These are phyloP conservation scores for Hyposoter didymator DNA, from an alignment of 2,888 invertebrate species.

Conservation along the genomic window DNA sequence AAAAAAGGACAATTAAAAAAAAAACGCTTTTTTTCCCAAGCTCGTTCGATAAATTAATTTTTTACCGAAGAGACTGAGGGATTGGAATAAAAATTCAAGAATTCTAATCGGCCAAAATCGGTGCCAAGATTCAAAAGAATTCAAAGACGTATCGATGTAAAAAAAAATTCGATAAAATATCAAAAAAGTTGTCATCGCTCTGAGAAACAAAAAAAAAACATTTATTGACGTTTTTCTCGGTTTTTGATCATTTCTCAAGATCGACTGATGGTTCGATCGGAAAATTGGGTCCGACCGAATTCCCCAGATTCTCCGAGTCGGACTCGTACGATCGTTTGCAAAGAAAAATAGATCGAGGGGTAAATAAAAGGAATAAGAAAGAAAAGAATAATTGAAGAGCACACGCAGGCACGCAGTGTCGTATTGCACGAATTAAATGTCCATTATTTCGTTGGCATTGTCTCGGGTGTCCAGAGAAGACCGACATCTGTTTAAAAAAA, in stretches of 20 bases:
- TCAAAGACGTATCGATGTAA: no score
- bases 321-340: conserved; percentile 39
- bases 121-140: no score
- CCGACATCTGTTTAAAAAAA: conserved; percentile 77
- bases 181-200: no score
- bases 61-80: no score
- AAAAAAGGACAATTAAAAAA: conserved; percentile 75
- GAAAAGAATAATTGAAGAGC: conserved; percentile 15
- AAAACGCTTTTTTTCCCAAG: conserved; percentile 52
- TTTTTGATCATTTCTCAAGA: conserved; percentile 54
- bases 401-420: conserved; percentile 37
- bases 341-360: conserved; percentile 14
- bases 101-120: no score
- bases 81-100: no score
- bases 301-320: conserved; percentile 36
- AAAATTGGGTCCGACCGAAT: conserved; percentile 26
- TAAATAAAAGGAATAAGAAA: background rate
- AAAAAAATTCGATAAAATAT: no score
- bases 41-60: no score
- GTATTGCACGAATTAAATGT: conserved; percentile 75
- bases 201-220: background rate
- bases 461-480: conserved; percentile 76
- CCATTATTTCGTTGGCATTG: conserved; percentile 78
- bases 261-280: conserved; percentile 12
- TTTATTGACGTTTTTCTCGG: conserved; percentile 23